These are phyloP conservation scores for Buceros bicornis DNA, from an alignment of 2,797 vertebrate species.

Conservation along the genomic window DNA sequence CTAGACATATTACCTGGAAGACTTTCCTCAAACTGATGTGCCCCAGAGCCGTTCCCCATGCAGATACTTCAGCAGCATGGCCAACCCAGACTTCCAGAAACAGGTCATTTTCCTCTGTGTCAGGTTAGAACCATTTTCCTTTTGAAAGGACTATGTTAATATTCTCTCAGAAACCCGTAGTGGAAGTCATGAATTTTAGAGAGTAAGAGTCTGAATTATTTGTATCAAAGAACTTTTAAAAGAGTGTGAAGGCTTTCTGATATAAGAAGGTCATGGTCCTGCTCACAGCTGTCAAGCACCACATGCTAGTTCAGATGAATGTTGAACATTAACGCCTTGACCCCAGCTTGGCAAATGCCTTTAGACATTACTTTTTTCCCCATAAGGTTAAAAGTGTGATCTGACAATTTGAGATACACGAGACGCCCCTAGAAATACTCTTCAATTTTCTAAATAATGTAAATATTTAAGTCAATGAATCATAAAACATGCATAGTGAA, in stretches of 20 bases:
- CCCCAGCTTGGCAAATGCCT: not conserved
- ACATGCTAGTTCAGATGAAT: not conserved
- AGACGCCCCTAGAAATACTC: not conserved
- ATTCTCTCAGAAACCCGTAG: not conserved
- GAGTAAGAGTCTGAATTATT: not conserved
- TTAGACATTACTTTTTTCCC: not conserved
- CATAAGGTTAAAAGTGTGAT: not conserved
- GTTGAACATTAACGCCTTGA: not conserved
- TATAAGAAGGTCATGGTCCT: not conserved
- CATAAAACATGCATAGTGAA: not conserved
- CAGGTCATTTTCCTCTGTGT: not conserved
- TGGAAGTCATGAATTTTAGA: not conserved
- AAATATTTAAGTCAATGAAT: not conserved
- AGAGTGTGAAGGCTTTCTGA: not conserved
- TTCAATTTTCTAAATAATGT: not conserved
- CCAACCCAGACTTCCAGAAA: not conserved
- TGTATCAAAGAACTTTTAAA: not conserved
- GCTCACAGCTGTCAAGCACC: not conserved
- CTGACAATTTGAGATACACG: not conserved
- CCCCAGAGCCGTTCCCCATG: not conserved
- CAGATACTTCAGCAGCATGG: not conserved
- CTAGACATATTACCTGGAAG: not conserved
- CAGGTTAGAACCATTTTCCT: not conserved
- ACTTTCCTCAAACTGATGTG: not conserved
- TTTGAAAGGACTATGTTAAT: not conserved